Evolutionary conservation across 2,797 vertebrate genomes (phyloP), one percentile per base, ranked within the genome.

Genomic region (Diceros bicornis): DNA sequence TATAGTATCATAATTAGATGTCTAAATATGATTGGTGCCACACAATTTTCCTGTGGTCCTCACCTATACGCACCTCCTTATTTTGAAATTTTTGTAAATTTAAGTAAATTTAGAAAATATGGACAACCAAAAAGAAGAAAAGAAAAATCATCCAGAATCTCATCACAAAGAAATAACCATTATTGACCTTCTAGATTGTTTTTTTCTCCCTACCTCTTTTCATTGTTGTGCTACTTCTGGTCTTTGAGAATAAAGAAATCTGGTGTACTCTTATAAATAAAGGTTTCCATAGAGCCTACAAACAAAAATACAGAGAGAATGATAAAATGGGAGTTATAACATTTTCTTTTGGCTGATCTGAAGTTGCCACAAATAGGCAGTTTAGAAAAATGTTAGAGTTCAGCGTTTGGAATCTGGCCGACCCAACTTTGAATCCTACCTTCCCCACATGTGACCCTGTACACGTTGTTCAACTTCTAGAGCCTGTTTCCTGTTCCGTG

Each of bases 401-500:
- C 55, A 8, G 79, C 4, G 44, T 75, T 90, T 79, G 85, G 88
- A 89, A 92, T 79, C 14, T 25, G 78, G 74, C 86, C 0, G 27
- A 62, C 25, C 14, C 21, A 29, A 32, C n/a, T 89, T 64, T 85
- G 78, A 81, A 77, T 87, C 7, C 23, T 18, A 62, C 59, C 86
- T 86, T 95, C 85, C 72, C 32, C 77, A 44, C 50, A 89, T 83
- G 74, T 66, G 87, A 89, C 72, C 77, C 85, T 29, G 37, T 78
- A 9, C 59, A 75, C 89, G 59, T 61, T 87, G 82, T 84, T 96
- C 59, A 94, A 90, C 87, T 95, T 97, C 69, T 95, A 84, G 55
- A 69, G 82, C 44, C 94, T 75, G 79, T 94, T 96, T 97, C 96
- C 94, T 95, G 75, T 92, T 85, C 59, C 72, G 32, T 86, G 97